Percentiles rank a stretch among this genome's conserved stretches.
Evolutionary conservation across 2,888 invertebrate species (phyloP).

Genomic region (Gymnoscelis rufifasciata): DNA sequence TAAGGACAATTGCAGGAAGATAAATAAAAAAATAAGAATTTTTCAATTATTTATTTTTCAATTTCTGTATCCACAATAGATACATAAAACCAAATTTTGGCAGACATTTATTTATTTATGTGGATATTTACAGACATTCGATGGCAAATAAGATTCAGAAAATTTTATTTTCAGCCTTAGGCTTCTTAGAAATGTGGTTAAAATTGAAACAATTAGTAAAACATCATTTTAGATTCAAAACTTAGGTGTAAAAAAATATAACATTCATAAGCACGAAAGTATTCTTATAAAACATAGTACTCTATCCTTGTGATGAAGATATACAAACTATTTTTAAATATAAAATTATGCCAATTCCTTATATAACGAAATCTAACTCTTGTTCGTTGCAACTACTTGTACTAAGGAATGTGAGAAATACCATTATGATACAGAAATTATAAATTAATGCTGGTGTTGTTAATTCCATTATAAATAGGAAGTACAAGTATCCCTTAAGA

Average conservation of each 20-base stretch:
- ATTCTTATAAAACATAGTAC: constrained; percentile 37
- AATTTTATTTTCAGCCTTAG: constrained; percentile 39
- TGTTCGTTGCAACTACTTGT: constrained; percentile 62
- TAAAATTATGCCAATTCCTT: constrained; percentile 40
- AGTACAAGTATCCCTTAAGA: constrained; percentile 33
- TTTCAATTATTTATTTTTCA: constrained; percentile 71
- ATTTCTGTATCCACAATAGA: constrained; percentile 78
- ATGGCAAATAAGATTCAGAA: constrained; percentile 34
- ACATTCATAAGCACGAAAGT: constrained; percentile 38
- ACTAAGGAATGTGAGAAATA: constrained; percentile 54
- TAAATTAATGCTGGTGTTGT: constrained; percentile 69
- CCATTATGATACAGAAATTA: constrained; percentile 78
- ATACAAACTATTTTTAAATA: constrained; percentile 35
- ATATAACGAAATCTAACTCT: constrained; percentile 39
- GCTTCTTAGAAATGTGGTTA: constrained; percentile 16
- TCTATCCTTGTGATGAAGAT: constrained; percentile 51
- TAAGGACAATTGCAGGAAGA: no score
- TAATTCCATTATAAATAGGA: constrained; percentile 44
- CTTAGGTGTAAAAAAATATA: constrained; percentile 51
- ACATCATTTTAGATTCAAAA: constrained; percentile 30
- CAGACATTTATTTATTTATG: constrained; percentile 46
- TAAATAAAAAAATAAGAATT: constrained; percentile 34
- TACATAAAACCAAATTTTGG: constrained; percentile 60
- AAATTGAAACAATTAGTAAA: constrained; percentile 22
- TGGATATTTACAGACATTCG: constrained; percentile 53